Percentiles rank a stretch among this genome's conserved stretches.
Conservation (phyloP, 2,797 vertebrate genomes). For the Loriculus beryllinus region DNA sequence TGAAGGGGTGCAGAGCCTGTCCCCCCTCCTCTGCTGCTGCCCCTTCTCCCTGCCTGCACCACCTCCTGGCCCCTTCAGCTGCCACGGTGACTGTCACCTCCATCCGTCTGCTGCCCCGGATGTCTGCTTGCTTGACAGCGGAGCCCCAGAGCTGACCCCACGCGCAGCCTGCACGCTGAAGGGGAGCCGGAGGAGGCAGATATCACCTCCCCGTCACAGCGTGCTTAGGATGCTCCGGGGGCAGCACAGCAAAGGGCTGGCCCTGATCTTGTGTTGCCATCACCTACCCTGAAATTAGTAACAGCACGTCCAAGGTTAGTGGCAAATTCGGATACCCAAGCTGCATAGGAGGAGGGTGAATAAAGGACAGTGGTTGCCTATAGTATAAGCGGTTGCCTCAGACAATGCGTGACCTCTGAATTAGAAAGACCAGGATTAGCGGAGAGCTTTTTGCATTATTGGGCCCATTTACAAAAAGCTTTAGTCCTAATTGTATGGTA, state of each 20-base stretch:
- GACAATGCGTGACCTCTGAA: slow-evolving; percentile 53
- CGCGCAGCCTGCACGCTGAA: neutral
- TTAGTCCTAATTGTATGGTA: slow-evolving; percentile 25
- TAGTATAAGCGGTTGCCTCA: neutral
- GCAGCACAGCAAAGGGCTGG: slow-evolving; percentile 19
- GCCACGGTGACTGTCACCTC: slow-evolving; percentile 33
- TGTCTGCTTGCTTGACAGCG: slow-evolving; percentile 27
- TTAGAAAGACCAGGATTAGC: slow-evolving; percentile 57
- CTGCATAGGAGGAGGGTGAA: slow-evolving; percentile 36
- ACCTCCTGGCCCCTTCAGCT: slow-evolving; percentile 47
- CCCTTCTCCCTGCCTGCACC: slow-evolving; percentile 6
- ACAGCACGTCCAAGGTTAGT: slow-evolving; percentile 49
- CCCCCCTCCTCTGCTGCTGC: neutral
- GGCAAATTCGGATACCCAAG: slow-evolving; percentile 44
- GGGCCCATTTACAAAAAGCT: slow-evolving; percentile 39
- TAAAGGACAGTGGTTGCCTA: slow-evolving; percentile 24
- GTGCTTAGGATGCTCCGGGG: slow-evolving; percentile 15
- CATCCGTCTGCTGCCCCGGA: slow-evolving; percentile 15
- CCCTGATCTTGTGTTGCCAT: slow-evolving; percentile 56
- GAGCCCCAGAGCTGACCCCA: slow-evolving; percentile 40
- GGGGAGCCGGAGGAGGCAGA: slow-evolving; percentile 26
- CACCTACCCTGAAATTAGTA: slow-evolving; percentile 64
- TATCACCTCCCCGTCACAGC: slow-evolving; percentile 43
- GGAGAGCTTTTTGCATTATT: slow-evolving; percentile 59
- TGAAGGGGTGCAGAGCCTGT: neutral